A percentile compares a stretch with the other conserved stretches of the same genome.
These are phyloP conservation scores for Augochlorella aurata DNA, from an alignment of 2,888 invertebrate genomes.

Conservation along the genomic window DNA sequence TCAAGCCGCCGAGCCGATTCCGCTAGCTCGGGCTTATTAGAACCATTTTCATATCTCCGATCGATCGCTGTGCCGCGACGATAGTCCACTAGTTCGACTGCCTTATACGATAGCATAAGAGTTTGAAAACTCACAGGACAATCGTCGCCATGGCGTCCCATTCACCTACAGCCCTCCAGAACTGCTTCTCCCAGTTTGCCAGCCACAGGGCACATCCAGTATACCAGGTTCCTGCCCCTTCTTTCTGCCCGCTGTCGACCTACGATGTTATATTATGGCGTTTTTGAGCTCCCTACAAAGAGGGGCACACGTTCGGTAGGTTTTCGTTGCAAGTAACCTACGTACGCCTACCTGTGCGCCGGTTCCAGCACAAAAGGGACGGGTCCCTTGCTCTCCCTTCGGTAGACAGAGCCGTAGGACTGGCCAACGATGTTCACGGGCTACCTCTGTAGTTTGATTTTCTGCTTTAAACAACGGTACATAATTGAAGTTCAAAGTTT, in stretches of 20 bases:
- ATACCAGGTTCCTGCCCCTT: not conserved
- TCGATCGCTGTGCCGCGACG: not conserved
- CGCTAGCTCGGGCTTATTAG: not conserved
- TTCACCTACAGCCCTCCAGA: not conserved
- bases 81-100: not conserved
- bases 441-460: too few species aligned
- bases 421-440: slow-evolving; percentile 23
- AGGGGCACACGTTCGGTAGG: not conserved
- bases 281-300: not conserved
- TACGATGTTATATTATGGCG: not conserved
- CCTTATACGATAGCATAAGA: too few species aligned
- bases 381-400: slow-evolving; percentile 44
- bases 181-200: not conserved
- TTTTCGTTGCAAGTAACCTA: slow-evolving; percentile 27
- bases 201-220: not conserved
- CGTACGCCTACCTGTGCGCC: slow-evolving; percentile 51
- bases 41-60: not conserved
- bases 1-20: slow-evolving; percentile 13
- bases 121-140: not conserved
- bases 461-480: too few species aligned
- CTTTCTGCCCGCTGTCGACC: slow-evolving; percentile 5
- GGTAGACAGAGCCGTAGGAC: slow-evolving; percentile 57
- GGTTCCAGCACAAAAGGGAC: slow-evolving; percentile 66
- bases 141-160: not conserved
- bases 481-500: too few species aligned